Percentiles rank a stretch among this genome's conserved stretches.
These are phyloP conservation scores for Poeciliopsis turrubarensis DNA, from an alignment of 2,113 vertebrate species.

Conservation along the genomic window DNA sequence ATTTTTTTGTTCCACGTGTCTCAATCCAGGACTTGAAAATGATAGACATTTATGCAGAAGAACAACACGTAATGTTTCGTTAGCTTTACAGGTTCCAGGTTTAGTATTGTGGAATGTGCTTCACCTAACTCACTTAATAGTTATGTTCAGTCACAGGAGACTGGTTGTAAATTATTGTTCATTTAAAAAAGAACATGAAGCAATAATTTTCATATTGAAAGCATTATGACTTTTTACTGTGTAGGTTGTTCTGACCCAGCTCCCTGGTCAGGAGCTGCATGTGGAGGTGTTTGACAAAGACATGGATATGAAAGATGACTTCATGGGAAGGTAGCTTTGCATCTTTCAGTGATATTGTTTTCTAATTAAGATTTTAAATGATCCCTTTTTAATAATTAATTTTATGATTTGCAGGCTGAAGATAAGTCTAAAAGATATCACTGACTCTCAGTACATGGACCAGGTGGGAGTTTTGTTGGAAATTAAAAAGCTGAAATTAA, in stretches of 20 bases:
- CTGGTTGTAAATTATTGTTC: background rate
- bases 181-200: background rate
- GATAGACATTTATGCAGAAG: background rate
- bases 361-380: background rate
- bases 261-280: slow-evolving; percentile 88
- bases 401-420: slow-evolving; percentile 80
- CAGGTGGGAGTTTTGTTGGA: slow-evolving; percentile 78
- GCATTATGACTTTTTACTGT: background rate
- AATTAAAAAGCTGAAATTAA: background rate
- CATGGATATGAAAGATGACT: slow-evolving; percentile 90
- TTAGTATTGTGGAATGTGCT: background rate
- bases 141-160: background rate
- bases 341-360: background rate
- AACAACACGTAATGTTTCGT: background rate
- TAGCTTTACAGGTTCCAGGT: background rate
- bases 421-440: slow-evolving; percentile 83
- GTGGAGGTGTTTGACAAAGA: slow-evolving; percentile 90
- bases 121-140: background rate
- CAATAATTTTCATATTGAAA: background rate
- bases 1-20: background rate
- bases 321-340: slow-evolving; percentile 85
- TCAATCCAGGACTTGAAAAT: background rate
- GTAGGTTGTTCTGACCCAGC: slow-evolving; percentile 85
- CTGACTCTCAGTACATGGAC: slow-evolving; percentile 83
- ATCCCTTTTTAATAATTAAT: slow-evolving; percentile 14